Percentiles rank a stretch among this genome's conserved stretches.
Conservation (phyloP, 2,888 invertebrate genomes). For the Rotaria socialis region DNA sequence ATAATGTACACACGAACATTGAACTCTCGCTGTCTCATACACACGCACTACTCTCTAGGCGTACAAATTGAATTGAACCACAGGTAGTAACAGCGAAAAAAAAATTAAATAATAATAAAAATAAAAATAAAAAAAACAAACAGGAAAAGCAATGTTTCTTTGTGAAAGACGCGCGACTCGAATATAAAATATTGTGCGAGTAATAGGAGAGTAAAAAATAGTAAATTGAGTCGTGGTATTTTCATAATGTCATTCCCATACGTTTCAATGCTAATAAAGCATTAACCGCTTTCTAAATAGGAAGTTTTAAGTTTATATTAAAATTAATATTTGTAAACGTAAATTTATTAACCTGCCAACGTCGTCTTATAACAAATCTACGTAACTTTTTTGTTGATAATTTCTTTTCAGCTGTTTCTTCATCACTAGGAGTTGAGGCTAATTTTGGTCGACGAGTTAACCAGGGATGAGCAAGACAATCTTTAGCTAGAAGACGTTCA, state of each 20-base stretch:
- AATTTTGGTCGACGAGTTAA: slow-evolving; percentile 54
- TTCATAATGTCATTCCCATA: slow-evolving; percentile 45
- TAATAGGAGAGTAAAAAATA: neutral
- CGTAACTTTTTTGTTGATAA: slow-evolving; percentile 62
- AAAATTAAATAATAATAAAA: neutral
- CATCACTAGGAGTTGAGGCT: slow-evolving; percentile 60
- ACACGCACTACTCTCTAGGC: neutral
- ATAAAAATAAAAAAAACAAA: neutral
- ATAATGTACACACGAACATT: slow-evolving; percentile 2
- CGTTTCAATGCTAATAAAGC: slow-evolving; percentile 46
- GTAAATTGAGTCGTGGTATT: neutral
- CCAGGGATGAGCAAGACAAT: slow-evolving; percentile 75
- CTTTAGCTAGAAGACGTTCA: slow-evolving; percentile 68
- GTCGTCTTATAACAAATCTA: slow-evolving; percentile 79
- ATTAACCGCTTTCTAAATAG: slow-evolving; percentile 46
- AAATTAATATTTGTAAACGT: neutral
- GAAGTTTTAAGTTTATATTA: neutral
- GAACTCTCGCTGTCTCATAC: neutral
- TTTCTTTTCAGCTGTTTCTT: slow-evolving; percentile 62
- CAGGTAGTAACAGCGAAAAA: slow-evolving; percentile 10
- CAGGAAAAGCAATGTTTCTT: neutral
- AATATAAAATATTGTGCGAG: neutral
- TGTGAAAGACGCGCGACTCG: slow-evolving; percentile 22
- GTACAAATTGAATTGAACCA: neutral
- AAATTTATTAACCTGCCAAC: slow-evolving; percentile 67